Percentiles rank a stretch among this genome's conserved stretches.
Evolutionary conservation across 2,113 vertebrate genomes (phyloP).

Genomic region (Proterorhinus semilunaris): DNA sequence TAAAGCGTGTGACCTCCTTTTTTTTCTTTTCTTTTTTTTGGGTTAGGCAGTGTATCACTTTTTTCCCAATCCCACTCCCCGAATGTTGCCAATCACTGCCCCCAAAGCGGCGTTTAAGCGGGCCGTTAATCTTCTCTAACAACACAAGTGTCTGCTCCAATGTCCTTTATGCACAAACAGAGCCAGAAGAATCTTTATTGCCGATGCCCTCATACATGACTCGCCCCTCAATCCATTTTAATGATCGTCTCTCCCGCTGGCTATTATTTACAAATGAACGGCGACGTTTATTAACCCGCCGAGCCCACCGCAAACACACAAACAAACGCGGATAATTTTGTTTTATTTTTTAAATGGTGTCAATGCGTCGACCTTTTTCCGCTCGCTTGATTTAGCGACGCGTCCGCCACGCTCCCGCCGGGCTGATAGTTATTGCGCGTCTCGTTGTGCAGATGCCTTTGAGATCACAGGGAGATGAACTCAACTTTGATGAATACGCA

Average conservation of each 20-base stretch:
- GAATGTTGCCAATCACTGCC: too few species aligned
- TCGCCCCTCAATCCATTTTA: constrained; percentile 48
- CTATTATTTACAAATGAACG: constrained; percentile 55
- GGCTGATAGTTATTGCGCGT: constrained; percentile 21
- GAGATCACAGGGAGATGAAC: constrained; percentile 38
- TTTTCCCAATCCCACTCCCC: too few species aligned
- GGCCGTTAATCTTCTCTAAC: background rate
- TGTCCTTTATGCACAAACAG: constrained; percentile 9
- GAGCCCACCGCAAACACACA: constrained; percentile 36
- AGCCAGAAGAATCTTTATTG: constrained; percentile 4
- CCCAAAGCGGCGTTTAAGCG: background rate
- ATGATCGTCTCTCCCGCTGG: constrained; percentile 37
- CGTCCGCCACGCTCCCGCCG: constrained; percentile 44
- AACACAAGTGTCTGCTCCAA: background rate
- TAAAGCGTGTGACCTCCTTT: too few species aligned
- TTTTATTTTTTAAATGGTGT: constrained; percentile 56
- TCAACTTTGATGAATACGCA: constrained; percentile 48
- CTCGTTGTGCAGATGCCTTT: constrained; percentile 37
- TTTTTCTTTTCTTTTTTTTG: too few species aligned
- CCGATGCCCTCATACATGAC: constrained; percentile 23
- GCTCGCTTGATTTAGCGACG: constrained; percentile 48
- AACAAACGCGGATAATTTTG: constrained; percentile 30
- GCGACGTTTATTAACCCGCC: constrained; percentile 49
- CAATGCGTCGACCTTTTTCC: constrained; percentile 44
- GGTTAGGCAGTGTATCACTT: too few species aligned